Percentiles rank a stretch among this genome's conserved stretches.
These are phyloP conservation scores for Drosophila melanosoma DNA, from an alignment of 2,888 invertebrate species.

Conservation along the genomic window DNA sequence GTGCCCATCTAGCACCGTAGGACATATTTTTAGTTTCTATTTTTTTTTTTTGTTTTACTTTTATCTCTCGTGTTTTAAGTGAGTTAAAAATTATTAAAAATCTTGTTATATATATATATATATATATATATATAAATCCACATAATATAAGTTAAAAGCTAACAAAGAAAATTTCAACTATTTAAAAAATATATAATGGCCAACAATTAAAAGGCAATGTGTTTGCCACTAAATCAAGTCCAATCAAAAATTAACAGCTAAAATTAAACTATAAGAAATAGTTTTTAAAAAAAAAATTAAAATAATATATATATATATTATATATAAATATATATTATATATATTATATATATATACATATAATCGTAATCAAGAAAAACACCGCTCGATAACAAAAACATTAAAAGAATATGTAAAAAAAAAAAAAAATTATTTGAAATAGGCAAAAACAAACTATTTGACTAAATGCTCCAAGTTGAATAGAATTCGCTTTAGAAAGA, in stretches of 20 bases:
- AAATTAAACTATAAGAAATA: slow-evolving; percentile 34
- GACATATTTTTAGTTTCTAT: slow-evolving; percentile 28
- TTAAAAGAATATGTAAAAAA: slow-evolving; percentile 18
- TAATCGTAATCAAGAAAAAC: slow-evolving; percentile 22
- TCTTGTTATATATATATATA: slow-evolving; percentile 1
- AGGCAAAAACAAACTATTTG: slow-evolving; percentile 29
- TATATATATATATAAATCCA: slow-evolving; percentile 17
- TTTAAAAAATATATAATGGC: slow-evolving; percentile 56
- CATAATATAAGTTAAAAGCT: slow-evolving; percentile 38
- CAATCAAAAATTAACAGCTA: slow-evolving; percentile 42
- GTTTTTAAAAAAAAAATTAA: slow-evolving; percentile 23
- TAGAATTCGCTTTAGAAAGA: slow-evolving; percentile 58
- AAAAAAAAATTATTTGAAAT: slow-evolving; percentile 5
- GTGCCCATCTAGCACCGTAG: slow-evolving; percentile 52
- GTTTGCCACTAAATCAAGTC: slow-evolving; percentile 49
- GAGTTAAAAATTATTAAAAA: slow-evolving; percentile 36
- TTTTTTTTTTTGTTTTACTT: slow-evolving; percentile 13
- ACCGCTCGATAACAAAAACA: slow-evolving; percentile 40
- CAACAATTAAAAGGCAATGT: slow-evolving; percentile 56
- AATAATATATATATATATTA: slow-evolving; percentile 9
- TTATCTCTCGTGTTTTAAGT: slow-evolving; percentile 22
- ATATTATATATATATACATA: background rate
- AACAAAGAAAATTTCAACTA: slow-evolving; percentile 57
- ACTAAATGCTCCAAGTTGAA: slow-evolving; percentile 65
- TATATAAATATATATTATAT: slow-evolving; percentile 4